A percentile compares a stretch with the other conserved stretches of the same genome.
These are phyloP conservation scores for Danio choprae DNA, from an alignment of 2,797 vertebrate genomes.

Conservation along the genomic window DNA sequence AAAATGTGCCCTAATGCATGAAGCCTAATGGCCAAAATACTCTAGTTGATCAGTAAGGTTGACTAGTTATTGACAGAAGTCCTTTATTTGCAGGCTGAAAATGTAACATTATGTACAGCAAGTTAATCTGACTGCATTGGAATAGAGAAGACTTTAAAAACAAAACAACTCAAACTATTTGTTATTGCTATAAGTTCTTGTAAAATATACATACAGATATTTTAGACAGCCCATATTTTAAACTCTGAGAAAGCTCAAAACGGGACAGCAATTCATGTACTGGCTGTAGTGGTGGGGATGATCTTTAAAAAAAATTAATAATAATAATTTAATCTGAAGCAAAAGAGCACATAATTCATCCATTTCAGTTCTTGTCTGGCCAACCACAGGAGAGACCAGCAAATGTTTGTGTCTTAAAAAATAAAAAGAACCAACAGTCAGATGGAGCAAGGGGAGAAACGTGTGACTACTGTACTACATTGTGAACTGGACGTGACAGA, in stretches of 20 bases:
- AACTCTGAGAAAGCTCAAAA: too few species aligned
- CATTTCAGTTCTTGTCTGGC: slow-evolving; percentile 32
- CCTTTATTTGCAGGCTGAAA: not conserved
- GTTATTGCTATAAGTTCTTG: not conserved
- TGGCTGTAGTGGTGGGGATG: not conserved
- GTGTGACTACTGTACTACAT: not conserved
- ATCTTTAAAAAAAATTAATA: not conserved
- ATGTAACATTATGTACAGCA: not conserved
- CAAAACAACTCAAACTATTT: not conserved
- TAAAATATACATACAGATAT: not conserved
- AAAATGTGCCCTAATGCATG: too few species aligned
- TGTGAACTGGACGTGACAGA: not conserved
- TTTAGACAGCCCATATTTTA: not conserved
- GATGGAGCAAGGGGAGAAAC: not conserved
- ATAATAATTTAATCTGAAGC: too few species aligned
- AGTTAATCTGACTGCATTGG: not conserved
- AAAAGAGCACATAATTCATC: not conserved
- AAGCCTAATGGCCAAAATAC: too few species aligned
- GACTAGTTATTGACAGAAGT: too few species aligned
- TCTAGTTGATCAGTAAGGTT: too few species aligned
- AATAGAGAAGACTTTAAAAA: not conserved
- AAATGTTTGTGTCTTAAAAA: slow-evolving; percentile 3
- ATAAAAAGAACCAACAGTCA: not conserved
- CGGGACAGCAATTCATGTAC: too few species aligned
- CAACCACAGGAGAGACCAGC: not conserved